Evolutionary conservation across 2,888 invertebrate genomes (phyloP), one percentile per base, ranked within the genome.

Genomic region (Merodon equestris): DNA sequence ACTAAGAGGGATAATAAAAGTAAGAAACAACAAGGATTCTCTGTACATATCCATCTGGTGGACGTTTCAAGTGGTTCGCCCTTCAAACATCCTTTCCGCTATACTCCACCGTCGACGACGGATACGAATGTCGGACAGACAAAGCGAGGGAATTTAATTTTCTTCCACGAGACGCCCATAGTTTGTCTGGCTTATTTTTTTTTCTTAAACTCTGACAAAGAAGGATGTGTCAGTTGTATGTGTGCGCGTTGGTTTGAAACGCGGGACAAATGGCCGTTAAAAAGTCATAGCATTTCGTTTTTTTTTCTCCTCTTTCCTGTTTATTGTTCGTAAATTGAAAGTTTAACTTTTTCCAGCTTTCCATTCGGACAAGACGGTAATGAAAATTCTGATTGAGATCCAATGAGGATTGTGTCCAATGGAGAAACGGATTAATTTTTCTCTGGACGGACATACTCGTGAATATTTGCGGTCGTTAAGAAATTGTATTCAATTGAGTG

Each of bases 371-470:
- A 54, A 50, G 47, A 36, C 2, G 3, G 40, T 58, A 66, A 71
- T 71, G 60, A 42, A 71, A 58, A 60, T 71, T 56, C 38, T 56
- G 76, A 71, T 76, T 66, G 66, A 66, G 34, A 63, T 76, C 60
- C 42, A 47, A 51, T 9, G 53, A 63, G 51, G 53, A 48, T 48
- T 64, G 53, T 13, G 34, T 40, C 36, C 19, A 27, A 54, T 40
- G 42, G 12, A 10, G 34, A 54, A 66, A 10, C 10, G 40, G 54
- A 40, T 44, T 17, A 60, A 40, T n/a, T 40, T 9, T 9, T 40
- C 3, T 10, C 40, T 10, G 9, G 40, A 40, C 10, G 40, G 3
- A n/a, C 40, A 40, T 40, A 40, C 2, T 40, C 36, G 36, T 36
- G 7, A 10, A 36, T 40, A 40, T 40, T n/a, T 3, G 3, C 5